Evolutionary conservation across 2,113 vertebrate species (phyloP).

Genomic region (Melanerpes formicivorus): DNA sequence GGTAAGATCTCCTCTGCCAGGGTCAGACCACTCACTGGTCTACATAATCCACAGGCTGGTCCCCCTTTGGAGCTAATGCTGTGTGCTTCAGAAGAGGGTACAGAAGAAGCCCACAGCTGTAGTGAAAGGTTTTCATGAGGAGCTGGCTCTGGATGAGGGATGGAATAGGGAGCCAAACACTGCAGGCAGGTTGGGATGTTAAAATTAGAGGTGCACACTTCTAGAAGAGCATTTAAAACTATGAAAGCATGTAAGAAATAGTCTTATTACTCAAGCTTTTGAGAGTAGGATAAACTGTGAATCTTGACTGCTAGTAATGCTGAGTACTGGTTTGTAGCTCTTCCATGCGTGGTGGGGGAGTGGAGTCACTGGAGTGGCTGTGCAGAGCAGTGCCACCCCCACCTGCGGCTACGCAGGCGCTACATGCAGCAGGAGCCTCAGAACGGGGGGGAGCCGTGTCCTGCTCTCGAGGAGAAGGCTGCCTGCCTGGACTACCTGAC

Average conservation of each 20-base stretch:
- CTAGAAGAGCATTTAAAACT: not conserved
- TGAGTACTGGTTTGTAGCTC: conserved; percentile 74
- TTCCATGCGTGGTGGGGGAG: conserved; percentile 84
- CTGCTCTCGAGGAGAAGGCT: conserved; percentile 83
- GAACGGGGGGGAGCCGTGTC: conserved; percentile 86
- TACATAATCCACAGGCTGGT: not conserved
- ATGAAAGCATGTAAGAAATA: not conserved
- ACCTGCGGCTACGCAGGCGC: conserved; percentile 80
- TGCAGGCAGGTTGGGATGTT: not conserved
- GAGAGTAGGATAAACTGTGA: not conserved
- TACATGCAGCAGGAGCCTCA: conserved; percentile 76
- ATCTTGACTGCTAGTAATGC: not conserved
- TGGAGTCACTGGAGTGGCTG: conserved; percentile 96
- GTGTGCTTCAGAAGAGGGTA: not conserved
- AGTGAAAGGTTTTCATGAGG: not conserved
- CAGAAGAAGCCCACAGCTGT: not conserved
- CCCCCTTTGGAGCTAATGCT: not conserved
- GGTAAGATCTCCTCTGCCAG: not conserved
- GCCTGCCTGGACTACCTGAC: conserved; percentile 89
- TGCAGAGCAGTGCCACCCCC: conserved; percentile 78
- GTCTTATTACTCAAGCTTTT: not conserved
- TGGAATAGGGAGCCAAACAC: not conserved
- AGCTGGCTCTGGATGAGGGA: not conserved
- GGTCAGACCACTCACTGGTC: not conserved
- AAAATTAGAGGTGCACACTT: not conserved